Percentiles rank a stretch among this genome's conserved stretches.
Evolutionary conservation across 2,888 invertebrate genomes (phyloP).

Genomic region (Eulithis testata): DNA sequence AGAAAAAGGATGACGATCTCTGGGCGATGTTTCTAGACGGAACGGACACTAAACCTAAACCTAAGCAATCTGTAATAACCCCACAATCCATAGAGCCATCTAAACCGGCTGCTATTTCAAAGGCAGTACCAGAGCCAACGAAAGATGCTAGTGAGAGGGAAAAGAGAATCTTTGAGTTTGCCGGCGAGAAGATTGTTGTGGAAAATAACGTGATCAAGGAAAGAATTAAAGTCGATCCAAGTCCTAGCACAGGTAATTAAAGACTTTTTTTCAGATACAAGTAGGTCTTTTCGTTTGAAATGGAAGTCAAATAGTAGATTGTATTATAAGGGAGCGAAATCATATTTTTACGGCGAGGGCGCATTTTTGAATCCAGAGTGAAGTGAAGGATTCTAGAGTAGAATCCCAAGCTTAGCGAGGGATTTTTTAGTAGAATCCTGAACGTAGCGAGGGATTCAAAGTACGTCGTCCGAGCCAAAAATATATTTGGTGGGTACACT

Average conservation of each 20-base stretch:
- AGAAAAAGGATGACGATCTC: constrained; percentile 89
- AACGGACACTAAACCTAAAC: constrained; percentile 80
- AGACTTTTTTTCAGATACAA: too few species aligned
- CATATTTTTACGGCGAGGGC: too few species aligned
- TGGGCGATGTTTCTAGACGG: constrained; percentile 93
- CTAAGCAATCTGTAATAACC: constrained; percentile 45
- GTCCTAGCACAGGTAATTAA: constrained; percentile 57
- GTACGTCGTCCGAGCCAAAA: too few species aligned
- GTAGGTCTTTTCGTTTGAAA: too few species aligned
- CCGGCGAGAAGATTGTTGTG: constrained; percentile 91
- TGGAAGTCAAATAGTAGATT: too few species aligned
- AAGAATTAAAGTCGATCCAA: constrained; percentile 66
- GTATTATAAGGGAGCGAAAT: too few species aligned
- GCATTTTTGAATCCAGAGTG: too few species aligned
- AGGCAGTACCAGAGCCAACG: constrained; percentile 26
- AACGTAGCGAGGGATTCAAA: too few species aligned
- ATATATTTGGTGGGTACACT: too few species aligned
- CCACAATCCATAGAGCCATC: constrained; percentile 23
- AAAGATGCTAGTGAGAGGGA: constrained; percentile 82
- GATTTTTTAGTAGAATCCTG: too few species aligned
- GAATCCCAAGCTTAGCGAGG: too few species aligned
- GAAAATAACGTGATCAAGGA: constrained; percentile 75
- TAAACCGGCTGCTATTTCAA: constrained; percentile 34
- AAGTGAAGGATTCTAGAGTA: too few species aligned
- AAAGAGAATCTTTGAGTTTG: constrained; percentile 92